phyloP scores from a whole-genome alignment of 2,113 vertebrate species.

The Lycaon pictus region DNA sequence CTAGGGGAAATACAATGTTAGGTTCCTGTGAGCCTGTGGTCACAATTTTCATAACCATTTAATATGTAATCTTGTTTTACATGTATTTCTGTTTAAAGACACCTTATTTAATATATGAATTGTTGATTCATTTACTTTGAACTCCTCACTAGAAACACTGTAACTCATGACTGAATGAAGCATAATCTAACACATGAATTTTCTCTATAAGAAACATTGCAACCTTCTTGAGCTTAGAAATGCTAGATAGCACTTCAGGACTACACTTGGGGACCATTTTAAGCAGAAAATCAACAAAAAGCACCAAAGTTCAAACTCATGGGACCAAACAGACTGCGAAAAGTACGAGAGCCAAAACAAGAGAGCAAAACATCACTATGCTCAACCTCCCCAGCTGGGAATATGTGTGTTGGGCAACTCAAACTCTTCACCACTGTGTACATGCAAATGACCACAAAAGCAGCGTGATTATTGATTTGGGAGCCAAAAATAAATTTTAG shows the following conservation, averaged over 20 bases:
- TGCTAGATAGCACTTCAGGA: neutral
- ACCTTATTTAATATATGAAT: neutral
- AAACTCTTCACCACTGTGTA: neutral
- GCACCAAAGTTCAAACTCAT: neutral
- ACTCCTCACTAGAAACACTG: neutral
- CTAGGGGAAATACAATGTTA: neutral
- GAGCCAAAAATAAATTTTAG: conserved; percentile 1
- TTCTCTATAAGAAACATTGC: neutral
- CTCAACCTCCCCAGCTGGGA: neutral
- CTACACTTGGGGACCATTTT: neutral
- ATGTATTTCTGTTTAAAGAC: neutral
- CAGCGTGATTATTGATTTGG: neutral
- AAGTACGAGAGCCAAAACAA: neutral
- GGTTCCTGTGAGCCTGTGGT: neutral
- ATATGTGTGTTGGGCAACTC: neutral
- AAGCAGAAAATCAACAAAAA: neutral
- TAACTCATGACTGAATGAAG: neutral
- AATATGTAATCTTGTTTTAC: neutral
- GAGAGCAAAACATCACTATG: rapidly evolving
- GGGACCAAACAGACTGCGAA: neutral
- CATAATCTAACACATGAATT: neutral
- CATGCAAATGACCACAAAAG: neutral
- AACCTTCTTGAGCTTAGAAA: neutral
- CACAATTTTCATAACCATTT: neutral
- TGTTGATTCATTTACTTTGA: neutral